Evolutionary conservation across 2,113 vertebrate genomes (phyloP), one percentile per base, ranked within the genome.

Genomic region (Alouatta palliata): DNA sequence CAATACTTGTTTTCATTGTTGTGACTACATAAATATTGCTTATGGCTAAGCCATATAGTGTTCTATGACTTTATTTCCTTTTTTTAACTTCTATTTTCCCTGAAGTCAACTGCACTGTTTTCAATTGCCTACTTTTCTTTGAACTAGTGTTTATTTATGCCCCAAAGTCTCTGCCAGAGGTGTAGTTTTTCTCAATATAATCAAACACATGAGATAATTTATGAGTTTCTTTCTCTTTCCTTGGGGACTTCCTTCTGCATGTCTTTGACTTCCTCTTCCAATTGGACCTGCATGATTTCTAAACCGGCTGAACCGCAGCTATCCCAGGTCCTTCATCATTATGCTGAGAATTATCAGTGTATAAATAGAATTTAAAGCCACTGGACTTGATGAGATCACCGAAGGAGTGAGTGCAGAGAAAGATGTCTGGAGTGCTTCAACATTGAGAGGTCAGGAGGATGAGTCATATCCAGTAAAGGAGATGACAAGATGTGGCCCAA

Each of bases 81-180:
- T 89, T 66, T 47, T 58, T 58, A 66, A 68, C 13, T 93, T 95
- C n/a, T 91, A 73, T 81, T 91, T 96, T 97, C 70, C 37, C 32
- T 87, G 54, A 58, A 75, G 73, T 83, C 30, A 20, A 17, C 17
- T n/a, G 5, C 5, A 71, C 40, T 58, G 8, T 89, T 92, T 96
- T 54, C 20, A 84, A 40, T 54, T 86, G 35, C 52, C 61, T 93
- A 7, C 37, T 87, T 95, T 95, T 92, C 76, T 95, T 64, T 90
- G 71, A 81, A 73, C 47, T 75, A 54, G 61, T 14, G 10, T 87
- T 80, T 88, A 79, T 75, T 91, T 20, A 61, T 68, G 81, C 93
- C 23, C 35, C 8, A 90, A 85, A 90, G 37, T 79, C 20, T 94
- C 66, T 90, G 76, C 66, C 61, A 90, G 21, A 77, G 70, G 61